Evolutionary conservation across 23 tunicate species (phyloP).

Genomic region (Styela clava): DNA sequence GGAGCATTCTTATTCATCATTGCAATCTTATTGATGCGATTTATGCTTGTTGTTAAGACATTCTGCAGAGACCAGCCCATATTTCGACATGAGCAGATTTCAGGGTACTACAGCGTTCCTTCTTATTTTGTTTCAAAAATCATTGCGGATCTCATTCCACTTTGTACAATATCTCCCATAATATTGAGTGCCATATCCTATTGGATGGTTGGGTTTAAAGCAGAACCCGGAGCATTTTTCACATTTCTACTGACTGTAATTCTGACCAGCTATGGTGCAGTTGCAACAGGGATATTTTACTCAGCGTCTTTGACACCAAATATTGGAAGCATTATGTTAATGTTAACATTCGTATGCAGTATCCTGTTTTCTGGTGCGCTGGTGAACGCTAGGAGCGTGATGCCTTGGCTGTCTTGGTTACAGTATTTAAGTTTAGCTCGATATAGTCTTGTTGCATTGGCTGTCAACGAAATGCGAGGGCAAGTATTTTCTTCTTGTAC

Average conservation of each 20-base stretch:
- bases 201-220: conserved; percentile 96
- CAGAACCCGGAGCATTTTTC: conserved; percentile 72
- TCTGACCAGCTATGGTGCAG: conserved; percentile 65
- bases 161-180: conserved; percentile 76
- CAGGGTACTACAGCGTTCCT: conserved; percentile 80
- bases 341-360: conserved; percentile 61
- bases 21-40: conserved; percentile 68
- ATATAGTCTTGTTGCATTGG: conserved; percentile 23
- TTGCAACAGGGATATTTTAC: conserved; percentile 67
- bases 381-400: conserved; percentile 40
- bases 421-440: conserved; percentile 69
- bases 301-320: conserved; percentile 60
- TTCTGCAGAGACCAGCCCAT: conserved; percentile 73
- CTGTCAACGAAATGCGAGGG: conserved; percentile 57
- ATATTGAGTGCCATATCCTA: conserved; percentile 71
- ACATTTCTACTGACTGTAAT: conserved; percentile 48
- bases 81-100: conserved; percentile 74
- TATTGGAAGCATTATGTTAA: conserved; percentile 54
- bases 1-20: conserved; percentile 81
- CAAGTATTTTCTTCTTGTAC: conserved; percentile 29
- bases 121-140: conserved; percentile 73
- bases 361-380: conserved; percentile 81
- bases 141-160: conserved; percentile 79
- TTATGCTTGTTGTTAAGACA: conserved; percentile 61
- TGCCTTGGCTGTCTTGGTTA: conserved; percentile 88